Percentiles rank a stretch among this genome's conserved stretches.
phyloP scores from a whole-genome alignment of 2,113 vertebrate species.

The Micromys minutus region DNA sequence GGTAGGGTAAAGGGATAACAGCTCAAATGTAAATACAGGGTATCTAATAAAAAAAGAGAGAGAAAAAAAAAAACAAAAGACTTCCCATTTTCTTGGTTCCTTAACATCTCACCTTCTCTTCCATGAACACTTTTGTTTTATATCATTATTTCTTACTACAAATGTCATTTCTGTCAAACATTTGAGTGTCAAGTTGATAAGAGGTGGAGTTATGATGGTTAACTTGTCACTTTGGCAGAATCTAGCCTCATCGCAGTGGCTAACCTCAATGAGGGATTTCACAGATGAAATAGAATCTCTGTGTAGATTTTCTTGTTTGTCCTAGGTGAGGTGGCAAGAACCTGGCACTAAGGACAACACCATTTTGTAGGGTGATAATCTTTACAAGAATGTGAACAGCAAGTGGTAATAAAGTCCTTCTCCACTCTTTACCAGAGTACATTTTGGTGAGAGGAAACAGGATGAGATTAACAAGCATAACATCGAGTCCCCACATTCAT shows the following conservation, averaged over 20 bases:
- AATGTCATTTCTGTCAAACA: background rate
- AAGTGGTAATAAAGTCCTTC: background rate
- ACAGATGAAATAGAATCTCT: background rate
- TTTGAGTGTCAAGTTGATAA: background rate
- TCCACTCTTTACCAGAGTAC: background rate
- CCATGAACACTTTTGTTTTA: background rate
- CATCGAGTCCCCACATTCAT: background rate
- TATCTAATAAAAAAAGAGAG: no score
- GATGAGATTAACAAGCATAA: background rate
- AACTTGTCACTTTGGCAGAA: background rate
- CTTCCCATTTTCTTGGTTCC: background rate
- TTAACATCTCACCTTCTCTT: background rate
- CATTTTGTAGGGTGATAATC: background rate
- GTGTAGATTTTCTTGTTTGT: background rate
- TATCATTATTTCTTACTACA: background rate
- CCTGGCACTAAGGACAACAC: background rate
- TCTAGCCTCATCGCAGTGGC: rapidly evolving
- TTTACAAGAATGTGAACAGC: background rate
- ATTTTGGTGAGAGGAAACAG: background rate
- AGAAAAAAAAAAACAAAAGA: no score
- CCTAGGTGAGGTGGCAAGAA: background rate
- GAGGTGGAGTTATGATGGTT: background rate
- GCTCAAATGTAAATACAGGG: no score
- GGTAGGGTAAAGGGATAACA: no score
- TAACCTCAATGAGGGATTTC: background rate